These are phyloP conservation scores for Odontamblyopus lacepedii DNA, from an alignment of 2,797 vertebrate species.

Conservation along the genomic window DNA sequence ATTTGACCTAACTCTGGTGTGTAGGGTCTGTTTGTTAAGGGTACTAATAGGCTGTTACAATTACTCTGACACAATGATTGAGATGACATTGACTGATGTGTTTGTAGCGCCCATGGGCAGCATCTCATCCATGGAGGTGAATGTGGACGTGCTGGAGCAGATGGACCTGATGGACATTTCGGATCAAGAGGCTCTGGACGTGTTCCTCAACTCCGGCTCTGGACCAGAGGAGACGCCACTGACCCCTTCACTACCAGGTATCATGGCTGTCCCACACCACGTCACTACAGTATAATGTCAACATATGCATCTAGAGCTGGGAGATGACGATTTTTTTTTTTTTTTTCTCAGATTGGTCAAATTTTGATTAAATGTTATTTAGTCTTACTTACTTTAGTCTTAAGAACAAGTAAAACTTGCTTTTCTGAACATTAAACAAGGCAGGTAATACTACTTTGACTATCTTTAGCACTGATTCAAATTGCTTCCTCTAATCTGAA, in stretches of 20 bases:
- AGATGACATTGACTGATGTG: background rate
- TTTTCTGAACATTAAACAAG: too few species aligned
- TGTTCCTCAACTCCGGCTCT: constrained; percentile 85
- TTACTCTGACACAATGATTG: background rate
- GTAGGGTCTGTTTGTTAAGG: too few species aligned
- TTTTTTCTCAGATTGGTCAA: too few species aligned
- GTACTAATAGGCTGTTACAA: background rate
- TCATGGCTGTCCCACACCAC: background rate
- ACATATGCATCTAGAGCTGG: background rate
- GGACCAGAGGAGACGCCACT: constrained; percentile 73
- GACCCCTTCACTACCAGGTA: constrained; percentile 77
- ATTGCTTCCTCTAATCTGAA: too few species aligned
- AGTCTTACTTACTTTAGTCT: too few species aligned
- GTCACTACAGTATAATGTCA: background rate
- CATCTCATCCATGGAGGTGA: constrained; percentile 97
- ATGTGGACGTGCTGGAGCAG: constrained; percentile 93
- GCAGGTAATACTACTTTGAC: too few species aligned
- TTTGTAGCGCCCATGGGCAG: constrained; percentile 76
- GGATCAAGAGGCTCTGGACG: constrained; percentile 90
- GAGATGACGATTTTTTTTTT: too few species aligned
- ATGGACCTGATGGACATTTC: constrained; percentile 91
- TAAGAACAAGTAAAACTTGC: too few species aligned
- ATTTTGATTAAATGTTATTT: too few species aligned
- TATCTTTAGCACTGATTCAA: too few species aligned
- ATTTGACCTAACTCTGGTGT: too few species aligned